phyloP scores from a whole-genome alignment of 2,888 invertebrate genomes.

The Diogma glabrata region DNA sequence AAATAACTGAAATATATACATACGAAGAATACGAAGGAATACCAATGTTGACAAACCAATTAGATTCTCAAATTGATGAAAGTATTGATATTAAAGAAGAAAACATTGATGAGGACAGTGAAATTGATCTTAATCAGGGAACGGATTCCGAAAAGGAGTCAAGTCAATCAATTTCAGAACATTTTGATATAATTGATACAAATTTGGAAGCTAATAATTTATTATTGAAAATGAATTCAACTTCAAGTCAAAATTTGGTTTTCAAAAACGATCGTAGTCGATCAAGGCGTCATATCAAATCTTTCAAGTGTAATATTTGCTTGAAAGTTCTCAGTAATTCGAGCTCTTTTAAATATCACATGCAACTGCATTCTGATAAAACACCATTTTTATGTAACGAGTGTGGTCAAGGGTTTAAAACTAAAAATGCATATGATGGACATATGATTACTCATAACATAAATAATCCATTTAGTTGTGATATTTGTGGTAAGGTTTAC shows the following conservation, averaged over 20 bases:
- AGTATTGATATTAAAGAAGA: background rate
- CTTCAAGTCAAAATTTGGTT: constrained; percentile 11
- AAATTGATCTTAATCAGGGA: constrained; percentile 8
- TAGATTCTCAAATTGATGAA: no score
- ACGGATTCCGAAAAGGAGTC: constrained; percentile 12
- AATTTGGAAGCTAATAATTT: no score
- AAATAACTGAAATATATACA: background rate
- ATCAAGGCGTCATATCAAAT: constrained; percentile 16
- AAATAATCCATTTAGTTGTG: constrained; percentile 32
- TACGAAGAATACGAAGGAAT: background rate
- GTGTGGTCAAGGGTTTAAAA: constrained; percentile 34
- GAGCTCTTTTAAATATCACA: constrained; percentile 33
- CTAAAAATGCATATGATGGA: constrained; percentile 33
- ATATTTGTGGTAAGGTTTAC: constrained; percentile 30
- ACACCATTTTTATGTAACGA: constrained; percentile 30
- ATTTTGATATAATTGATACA: no score
- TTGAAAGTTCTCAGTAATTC: constrained; percentile 31
- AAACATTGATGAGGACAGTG: constrained; percentile 14
- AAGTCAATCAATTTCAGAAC: constrained; percentile 12
- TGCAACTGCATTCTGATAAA: constrained; percentile 33
- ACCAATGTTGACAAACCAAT: no score
- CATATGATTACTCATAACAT: constrained; percentile 31
- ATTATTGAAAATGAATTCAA: background rate
- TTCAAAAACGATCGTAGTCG: constrained; percentile 12
- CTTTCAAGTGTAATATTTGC: constrained; percentile 26